These are phyloP conservation scores for Nothura maculosa DNA, from an alignment of 2,797 vertebrate genomes.

Conservation along the genomic window DNA sequence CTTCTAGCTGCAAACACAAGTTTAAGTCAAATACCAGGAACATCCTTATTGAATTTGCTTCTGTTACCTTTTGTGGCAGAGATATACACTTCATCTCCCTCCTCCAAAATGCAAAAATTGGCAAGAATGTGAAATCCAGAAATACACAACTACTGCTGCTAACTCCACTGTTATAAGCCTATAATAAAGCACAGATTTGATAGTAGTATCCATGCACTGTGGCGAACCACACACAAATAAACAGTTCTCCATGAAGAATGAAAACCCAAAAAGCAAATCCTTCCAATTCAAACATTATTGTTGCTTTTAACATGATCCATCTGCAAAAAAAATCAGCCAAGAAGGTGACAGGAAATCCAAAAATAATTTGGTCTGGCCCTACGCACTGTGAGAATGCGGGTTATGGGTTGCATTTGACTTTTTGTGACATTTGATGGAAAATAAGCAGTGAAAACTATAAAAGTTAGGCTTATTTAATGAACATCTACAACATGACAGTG, in stretches of 20 bases:
- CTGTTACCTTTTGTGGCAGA: constrained; percentile 46
- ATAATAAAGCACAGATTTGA: constrained; percentile 80
- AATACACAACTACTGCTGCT: constrained; percentile 54
- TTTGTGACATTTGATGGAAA: background rate
- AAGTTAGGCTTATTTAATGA: constrained; percentile 5
- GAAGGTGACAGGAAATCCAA: constrained; percentile 79
- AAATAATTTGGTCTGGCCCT: constrained; percentile 76
- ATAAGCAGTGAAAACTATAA: constrained; percentile 32
- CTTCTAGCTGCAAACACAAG: constrained; percentile 9
- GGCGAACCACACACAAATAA: constrained; percentile 82
- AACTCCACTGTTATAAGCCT: constrained; percentile 58
- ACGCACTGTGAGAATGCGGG: constrained; percentile 12
- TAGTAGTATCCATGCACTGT: constrained; percentile 77
- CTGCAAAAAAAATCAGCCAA: constrained; percentile 77
- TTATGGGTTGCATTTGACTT: constrained; percentile 50
- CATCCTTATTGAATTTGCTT: constrained; percentile 41
- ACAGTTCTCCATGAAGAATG: constrained; percentile 77
- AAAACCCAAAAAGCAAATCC: constrained; percentile 69
- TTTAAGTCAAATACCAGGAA: constrained; percentile 20
- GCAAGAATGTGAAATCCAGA: constrained; percentile 43
- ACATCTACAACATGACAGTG: background rate
- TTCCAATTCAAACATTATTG: constrained; percentile 81
- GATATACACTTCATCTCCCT: constrained; percentile 60
- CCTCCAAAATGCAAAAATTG: constrained; percentile 57
- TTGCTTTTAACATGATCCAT: constrained; percentile 81